Evolutionary conservation across 2,797 vertebrate genomes (phyloP).

Genomic region (Pangasius larnaudii): DNA sequence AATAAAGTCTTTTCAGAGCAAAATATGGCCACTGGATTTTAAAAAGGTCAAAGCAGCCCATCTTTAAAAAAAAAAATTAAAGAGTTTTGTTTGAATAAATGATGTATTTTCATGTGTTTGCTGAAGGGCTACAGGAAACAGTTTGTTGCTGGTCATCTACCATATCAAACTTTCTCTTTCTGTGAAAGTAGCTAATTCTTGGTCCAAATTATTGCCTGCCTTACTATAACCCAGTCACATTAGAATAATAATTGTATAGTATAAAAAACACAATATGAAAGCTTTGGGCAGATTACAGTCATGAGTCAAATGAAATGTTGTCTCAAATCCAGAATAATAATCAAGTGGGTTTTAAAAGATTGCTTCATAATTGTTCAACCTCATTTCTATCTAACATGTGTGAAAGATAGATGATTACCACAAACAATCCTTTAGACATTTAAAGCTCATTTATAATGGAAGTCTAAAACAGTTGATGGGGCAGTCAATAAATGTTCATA

Average conservation of each 20-base stretch:
- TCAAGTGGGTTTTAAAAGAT: background rate
- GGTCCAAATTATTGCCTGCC: background rate
- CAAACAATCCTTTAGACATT: background rate
- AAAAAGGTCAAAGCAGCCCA: background rate
- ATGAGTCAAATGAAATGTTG: background rate
- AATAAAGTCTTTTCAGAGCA: background rate
- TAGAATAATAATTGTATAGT: background rate
- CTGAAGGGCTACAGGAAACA: background rate
- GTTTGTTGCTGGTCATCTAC: background rate
- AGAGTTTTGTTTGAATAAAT: background rate
- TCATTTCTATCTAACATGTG: background rate
- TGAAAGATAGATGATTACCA: background rate
- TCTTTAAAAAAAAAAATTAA: background rate
- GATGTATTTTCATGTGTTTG: background rate
- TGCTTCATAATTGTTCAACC: background rate
- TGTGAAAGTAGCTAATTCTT: background rate
- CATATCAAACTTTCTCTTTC: background rate
- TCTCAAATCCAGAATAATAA: background rate
- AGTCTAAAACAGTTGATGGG: background rate
- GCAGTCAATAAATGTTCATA: background rate
- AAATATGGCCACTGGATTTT: background rate
- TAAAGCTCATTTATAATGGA: background rate
- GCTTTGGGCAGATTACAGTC: background rate
- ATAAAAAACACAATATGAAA: background rate
- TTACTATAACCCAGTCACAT: background rate